Percentiles rank a stretch among this genome's conserved stretches.
Conservation (phyloP, 2,113 vertebrate genomes). For the Cyprinodon tularosa region DNA sequence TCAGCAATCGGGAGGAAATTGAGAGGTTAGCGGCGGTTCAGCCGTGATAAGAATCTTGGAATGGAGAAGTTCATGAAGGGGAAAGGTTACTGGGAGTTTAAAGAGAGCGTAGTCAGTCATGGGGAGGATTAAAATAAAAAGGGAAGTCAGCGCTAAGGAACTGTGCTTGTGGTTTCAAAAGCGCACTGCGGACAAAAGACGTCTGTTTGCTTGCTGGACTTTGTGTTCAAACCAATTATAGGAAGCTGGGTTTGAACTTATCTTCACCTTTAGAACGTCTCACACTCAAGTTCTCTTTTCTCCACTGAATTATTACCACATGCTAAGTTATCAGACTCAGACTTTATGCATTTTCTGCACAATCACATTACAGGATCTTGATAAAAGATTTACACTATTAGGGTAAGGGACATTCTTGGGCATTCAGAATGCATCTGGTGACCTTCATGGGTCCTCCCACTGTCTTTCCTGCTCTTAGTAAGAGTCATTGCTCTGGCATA, state of each 20-base stretch:
- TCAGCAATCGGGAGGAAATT: slow-evolving; percentile 71
- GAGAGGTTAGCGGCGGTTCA: slow-evolving; percentile 78
- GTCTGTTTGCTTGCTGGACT: slow-evolving; percentile 68
- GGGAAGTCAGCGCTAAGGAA: slow-evolving; percentile 69
- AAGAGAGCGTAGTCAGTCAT: slow-evolving; percentile 77
- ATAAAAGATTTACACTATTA: slow-evolving; percentile 28
- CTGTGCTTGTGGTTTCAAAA: slow-evolving; percentile 62
- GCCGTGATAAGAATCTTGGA: slow-evolving; percentile 81
- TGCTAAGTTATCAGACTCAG: slow-evolving; percentile 1
- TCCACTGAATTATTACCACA: slow-evolving; percentile 4
- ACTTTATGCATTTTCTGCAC: slow-evolving; percentile 2
- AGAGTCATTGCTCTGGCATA: slow-evolving; percentile 43
- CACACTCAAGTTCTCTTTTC: slow-evolving; percentile 20
- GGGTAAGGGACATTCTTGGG: slow-evolving; percentile 34
- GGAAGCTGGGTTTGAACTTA: slow-evolving; percentile 66
- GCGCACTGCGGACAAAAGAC: slow-evolving; percentile 69
- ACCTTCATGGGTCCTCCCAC: slow-evolving; percentile 61
- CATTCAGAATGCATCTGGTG: slow-evolving; percentile 60
- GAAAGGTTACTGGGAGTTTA: slow-evolving; percentile 81
- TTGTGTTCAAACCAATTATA: slow-evolving; percentile 46
- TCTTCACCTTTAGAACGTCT: slow-evolving; percentile 63
- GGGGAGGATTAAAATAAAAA: slow-evolving; percentile 76
- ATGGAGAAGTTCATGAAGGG: slow-evolving; percentile 78
- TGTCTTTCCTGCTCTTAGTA: slow-evolving; percentile 79
- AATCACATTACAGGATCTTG: slow-evolving; percentile 15